Evolutionary conservation across 2,888 invertebrate genomes (phyloP).

Genomic region (Torymus auratus): DNA sequence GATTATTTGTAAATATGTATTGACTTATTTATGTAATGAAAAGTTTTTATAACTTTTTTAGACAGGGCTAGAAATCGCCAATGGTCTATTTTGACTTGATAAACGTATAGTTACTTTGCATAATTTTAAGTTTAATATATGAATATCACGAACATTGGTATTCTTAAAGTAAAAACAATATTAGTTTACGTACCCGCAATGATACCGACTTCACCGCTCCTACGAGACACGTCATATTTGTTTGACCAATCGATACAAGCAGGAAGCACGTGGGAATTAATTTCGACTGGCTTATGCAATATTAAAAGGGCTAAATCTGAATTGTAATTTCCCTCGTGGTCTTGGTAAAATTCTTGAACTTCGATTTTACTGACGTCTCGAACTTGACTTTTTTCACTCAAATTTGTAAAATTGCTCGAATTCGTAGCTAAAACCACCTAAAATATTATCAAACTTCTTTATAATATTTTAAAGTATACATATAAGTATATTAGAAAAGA

Average conservation of each 20-base stretch:
- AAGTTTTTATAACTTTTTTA: conserved; percentile 11
- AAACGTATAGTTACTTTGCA: too few relatives aligned
- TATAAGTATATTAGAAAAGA: too few relatives aligned
- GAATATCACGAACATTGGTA: too few relatives aligned
- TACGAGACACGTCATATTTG: conserved; percentile 55
- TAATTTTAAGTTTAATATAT: too few relatives aligned
- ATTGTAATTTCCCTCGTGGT: conserved; percentile 78
- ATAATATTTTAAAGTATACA: too few relatives aligned
- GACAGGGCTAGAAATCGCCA: background rate
- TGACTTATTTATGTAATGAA: background rate
- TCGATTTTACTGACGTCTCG: conserved; percentile 75
- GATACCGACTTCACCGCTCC: conserved; percentile 63
- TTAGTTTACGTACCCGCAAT: conserved; percentile 62
- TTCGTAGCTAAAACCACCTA: conserved; percentile 72
- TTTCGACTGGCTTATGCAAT: conserved; percentile 73
- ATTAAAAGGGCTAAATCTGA: conserved; percentile 80
- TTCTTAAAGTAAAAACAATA: background rate
- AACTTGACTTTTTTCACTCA: conserved; percentile 67
- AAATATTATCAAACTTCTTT: background rate
- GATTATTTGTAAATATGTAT: conserved; percentile 37
- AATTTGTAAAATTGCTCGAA: conserved; percentile 69
- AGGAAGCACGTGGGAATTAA: conserved; percentile 77
- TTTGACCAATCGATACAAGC: conserved; percentile 77
- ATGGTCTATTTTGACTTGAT: too few relatives aligned
- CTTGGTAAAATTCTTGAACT: conserved; percentile 77